These are phyloP conservation scores for Drosophila hydei DNA, from an alignment of 1,140 invertebrate genomes.

Conservation along the genomic window DNA sequence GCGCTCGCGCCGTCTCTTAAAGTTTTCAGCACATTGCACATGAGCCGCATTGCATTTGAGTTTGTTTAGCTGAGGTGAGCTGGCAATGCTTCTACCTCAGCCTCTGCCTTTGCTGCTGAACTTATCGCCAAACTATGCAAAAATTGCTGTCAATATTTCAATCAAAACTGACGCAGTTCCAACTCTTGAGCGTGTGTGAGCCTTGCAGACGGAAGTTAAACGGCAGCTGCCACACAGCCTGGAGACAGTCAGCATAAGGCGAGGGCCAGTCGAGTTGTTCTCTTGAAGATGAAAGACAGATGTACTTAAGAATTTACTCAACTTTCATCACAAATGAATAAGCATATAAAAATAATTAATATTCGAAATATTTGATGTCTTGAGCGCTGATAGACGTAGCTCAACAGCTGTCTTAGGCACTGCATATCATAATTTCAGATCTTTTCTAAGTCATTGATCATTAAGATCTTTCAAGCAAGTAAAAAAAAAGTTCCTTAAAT, in stretches of 20 bases:
- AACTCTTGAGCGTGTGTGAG: not conserved
- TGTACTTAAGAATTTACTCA: not conserved
- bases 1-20: slow-evolving; percentile 18
- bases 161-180: slow-evolving; percentile 64
- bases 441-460: not conserved
- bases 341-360: slow-evolving; percentile 4
- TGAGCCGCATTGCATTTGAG: slow-evolving; percentile 20
- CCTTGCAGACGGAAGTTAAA: slow-evolving; percentile 38
- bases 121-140: slow-evolving; percentile 62
- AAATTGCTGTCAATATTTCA: slow-evolving; percentile 74
- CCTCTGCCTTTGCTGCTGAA: slow-evolving; percentile 3
- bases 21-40: slow-evolving; percentile 60
- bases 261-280: slow-evolving; percentile 5
- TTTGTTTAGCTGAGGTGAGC: slow-evolving; percentile 6
- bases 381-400: too few species aligned
- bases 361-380: slow-evolving; percentile 3
- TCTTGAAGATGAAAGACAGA: not conserved
- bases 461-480: not conserved
- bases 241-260: slow-evolving; percentile 14
- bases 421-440: slow-evolving; percentile 5
- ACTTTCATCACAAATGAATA: slow-evolving; percentile 3
- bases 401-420: not conserved
- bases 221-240: slow-evolving; percentile 37
- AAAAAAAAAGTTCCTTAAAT: not conserved
- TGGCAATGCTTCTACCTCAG: not conserved